phyloP scores from a whole-genome alignment of 2,888 invertebrate genomes.

The Proisotoma minuta region DNA sequence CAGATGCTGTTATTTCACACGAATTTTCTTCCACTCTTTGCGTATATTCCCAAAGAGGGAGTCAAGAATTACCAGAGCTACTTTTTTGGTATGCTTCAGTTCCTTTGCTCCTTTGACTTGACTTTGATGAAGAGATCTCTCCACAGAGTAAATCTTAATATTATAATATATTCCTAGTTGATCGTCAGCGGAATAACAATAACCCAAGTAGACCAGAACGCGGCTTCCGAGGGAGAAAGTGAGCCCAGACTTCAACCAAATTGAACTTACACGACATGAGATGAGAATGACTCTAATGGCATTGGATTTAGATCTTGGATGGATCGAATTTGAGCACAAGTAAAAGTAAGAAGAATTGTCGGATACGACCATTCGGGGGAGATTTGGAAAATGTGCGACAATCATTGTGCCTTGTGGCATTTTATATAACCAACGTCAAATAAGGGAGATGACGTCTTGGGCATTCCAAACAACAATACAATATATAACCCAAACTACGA shows the following conservation, averaged over 20 bases:
- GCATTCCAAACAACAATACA: conserved; percentile 1
- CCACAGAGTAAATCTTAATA: conserved; percentile 13
- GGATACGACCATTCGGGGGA: too few species aligned
- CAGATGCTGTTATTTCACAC: too few species aligned
- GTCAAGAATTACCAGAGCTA: too few species aligned
- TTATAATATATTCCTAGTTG: conserved; percentile 15
- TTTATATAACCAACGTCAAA: not conserved
- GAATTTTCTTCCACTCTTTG: too few species aligned
- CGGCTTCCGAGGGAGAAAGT: not conserved
- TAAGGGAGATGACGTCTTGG: not conserved
- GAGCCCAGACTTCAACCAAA: not conserved
- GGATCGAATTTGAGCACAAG: not conserved
- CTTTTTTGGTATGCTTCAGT: too few species aligned
- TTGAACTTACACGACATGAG: conserved; percentile 3
- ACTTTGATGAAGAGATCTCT: conserved; percentile 19
- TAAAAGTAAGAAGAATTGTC: too few species aligned
- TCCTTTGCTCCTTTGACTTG: too few species aligned
- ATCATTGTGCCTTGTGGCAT: not conserved
- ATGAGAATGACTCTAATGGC: not conserved
- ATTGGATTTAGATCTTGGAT: conserved; percentile 6
- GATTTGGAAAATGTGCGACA: conserved; percentile 2
- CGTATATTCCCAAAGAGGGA: too few species aligned
- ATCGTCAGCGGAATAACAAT: conserved; percentile 15
- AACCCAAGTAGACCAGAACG: conserved; percentile 4
- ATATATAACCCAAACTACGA: conserved; percentile 13